phyloP scores from a whole-genome alignment of 2,888 invertebrate genomes.

The Synanthedon tipuliformis region DNA sequence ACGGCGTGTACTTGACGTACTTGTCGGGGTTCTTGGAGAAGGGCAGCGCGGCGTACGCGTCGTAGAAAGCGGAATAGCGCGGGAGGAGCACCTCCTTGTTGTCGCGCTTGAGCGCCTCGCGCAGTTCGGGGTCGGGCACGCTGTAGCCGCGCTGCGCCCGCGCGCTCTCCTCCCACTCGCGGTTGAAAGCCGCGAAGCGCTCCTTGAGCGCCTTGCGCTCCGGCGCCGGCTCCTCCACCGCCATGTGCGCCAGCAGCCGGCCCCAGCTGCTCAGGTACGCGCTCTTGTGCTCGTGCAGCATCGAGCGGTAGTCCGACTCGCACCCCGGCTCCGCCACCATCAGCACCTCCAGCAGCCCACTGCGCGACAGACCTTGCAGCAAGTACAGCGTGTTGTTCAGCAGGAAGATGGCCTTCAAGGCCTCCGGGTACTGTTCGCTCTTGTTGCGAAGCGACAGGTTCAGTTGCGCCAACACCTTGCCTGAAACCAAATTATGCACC shows the following conservation, averaged over 20 bases:
- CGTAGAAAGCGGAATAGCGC: slow-evolving; percentile 84
- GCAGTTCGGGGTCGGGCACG: slow-evolving; percentile 90
- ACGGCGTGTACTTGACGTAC: slow-evolving; percentile 90
- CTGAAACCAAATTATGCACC: slow-evolving; percentile 44
- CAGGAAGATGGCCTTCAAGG: slow-evolving; percentile 89
- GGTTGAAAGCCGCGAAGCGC: slow-evolving; percentile 92
- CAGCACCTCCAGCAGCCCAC: slow-evolving; percentile 84
- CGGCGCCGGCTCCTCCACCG: slow-evolving; percentile 74
- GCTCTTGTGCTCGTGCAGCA: slow-evolving; percentile 86
- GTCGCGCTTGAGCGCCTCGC: slow-evolving; percentile 88
- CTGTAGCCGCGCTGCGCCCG: slow-evolving; percentile 90
- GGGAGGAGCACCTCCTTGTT: slow-evolving; percentile 91
- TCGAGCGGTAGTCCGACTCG: slow-evolving; percentile 86
- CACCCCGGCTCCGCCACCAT: slow-evolving; percentile 86
- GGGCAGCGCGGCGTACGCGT: slow-evolving; percentile 76
- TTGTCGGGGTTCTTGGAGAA: slow-evolving; percentile 96
- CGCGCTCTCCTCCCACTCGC: slow-evolving; percentile 92
- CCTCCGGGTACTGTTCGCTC: slow-evolving; percentile 92
- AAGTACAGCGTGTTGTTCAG: slow-evolving; percentile 96
- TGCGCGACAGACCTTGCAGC: slow-evolving; percentile 87
- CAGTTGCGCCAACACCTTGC: slow-evolving; percentile 89
- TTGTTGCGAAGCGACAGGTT: slow-evolving; percentile 90
- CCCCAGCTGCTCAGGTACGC: slow-evolving; percentile 84
- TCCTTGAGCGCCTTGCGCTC: slow-evolving; percentile 89
- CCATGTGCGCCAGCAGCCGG: slow-evolving; percentile 80